Evolutionary conservation across 2,797 vertebrate species (phyloP).

Genomic region (Lophotriccus pileatus): DNA sequence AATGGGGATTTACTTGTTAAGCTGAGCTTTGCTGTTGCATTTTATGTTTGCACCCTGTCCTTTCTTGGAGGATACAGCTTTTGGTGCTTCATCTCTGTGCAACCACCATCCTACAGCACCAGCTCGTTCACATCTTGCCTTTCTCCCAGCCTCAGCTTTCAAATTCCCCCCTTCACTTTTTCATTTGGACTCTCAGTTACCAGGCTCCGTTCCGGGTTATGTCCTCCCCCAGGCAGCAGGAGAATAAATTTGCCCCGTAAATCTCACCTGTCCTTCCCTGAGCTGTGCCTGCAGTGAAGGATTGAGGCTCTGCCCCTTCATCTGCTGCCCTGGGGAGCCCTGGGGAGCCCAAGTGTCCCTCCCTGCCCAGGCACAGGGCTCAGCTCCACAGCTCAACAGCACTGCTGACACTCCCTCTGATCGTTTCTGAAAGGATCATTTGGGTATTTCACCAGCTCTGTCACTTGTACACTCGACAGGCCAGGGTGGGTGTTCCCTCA

Average conservation of each 20-base stretch:
- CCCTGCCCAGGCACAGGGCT: not conserved
- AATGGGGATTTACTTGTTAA: not conserved
- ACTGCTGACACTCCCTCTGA: not conserved
- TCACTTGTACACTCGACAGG: not conserved
- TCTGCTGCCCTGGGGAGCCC: not conserved
- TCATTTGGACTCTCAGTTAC: not conserved
- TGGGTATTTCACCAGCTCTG: not conserved
- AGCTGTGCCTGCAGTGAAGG: not conserved
- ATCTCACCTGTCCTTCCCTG: not conserved
- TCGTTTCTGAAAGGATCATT: not conserved
- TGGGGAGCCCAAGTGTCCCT: not conserved
- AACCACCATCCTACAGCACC: not conserved
- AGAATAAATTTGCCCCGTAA: not conserved
- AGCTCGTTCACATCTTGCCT: fast-evolving
- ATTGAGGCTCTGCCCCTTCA: not conserved
- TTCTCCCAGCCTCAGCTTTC: not conserved
- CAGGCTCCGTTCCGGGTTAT: not conserved
- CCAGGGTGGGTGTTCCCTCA: not conserved
- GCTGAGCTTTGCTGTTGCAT: not conserved
- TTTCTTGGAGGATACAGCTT: fast-evolving
- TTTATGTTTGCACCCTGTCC: not conserved
- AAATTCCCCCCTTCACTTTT: not conserved
- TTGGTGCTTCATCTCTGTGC: not conserved
- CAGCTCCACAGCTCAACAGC: not conserved
- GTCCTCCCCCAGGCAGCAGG: not conserved